Conservation (phyloP, 2,888 invertebrate species). For the Callosobruchus maculatus region DNA sequence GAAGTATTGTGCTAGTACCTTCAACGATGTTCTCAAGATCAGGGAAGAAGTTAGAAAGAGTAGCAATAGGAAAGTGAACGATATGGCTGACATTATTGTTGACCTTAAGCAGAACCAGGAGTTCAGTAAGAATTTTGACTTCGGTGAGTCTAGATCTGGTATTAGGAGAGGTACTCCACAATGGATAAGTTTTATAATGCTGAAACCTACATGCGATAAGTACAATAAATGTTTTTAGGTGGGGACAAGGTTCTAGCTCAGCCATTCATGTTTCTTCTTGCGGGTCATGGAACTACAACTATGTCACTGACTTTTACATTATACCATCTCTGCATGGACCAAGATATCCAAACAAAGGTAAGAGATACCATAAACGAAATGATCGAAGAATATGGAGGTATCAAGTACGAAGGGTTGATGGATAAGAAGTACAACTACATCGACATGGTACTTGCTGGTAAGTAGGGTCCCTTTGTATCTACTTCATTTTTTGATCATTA, state of each 20-base stretch:
- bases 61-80: neutral
- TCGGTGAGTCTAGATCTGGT: neutral
- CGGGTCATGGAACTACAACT: slow-evolving; percentile 19
- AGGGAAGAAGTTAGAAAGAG: neutral
- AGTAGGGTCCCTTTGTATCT: too few relatives aligned
- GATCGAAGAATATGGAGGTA: neutral
- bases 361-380: neutral
- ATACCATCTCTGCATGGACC: neutral
- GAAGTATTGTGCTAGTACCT: neutral
- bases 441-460: neutral
- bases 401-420: slow-evolving; percentile 1
- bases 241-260: neutral
- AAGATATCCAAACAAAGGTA: slow-evolving; percentile 1
- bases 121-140: neutral
- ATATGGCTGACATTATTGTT: neutral
- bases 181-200: too few relatives aligned
- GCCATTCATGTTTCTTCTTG: neutral
- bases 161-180: too few relatives aligned
- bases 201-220: too few relatives aligned
- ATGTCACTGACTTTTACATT: neutral
- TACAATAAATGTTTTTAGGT: neutral
- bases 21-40: neutral
- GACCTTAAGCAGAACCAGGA: neutral
- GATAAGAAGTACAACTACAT: neutral
- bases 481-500: too few relatives aligned